A percentile compares a stretch with the other conserved stretches of the same genome.
These are phyloP conservation scores for Sarcophaga variegata DNA, from an alignment of 2,888 invertebrate genomes.

Conservation along the genomic window DNA sequence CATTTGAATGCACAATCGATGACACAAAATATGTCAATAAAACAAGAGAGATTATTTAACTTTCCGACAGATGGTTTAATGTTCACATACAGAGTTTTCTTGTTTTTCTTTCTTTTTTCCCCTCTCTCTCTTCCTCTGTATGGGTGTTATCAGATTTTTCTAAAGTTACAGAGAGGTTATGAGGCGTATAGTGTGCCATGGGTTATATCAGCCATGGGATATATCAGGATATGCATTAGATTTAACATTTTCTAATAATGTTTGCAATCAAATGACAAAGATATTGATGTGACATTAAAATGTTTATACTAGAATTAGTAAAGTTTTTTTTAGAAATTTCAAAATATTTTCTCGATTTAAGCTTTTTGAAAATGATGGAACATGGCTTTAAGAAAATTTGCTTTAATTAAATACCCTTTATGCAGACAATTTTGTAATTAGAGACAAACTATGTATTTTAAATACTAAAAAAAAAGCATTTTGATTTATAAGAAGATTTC, in stretches of 20 bases:
- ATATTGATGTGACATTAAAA: conserved; percentile 24
- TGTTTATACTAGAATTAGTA: too few species aligned
- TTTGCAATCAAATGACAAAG: conserved; percentile 41
- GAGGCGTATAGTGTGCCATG: background rate
- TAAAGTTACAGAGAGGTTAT: too few species aligned
- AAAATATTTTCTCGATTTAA: too few species aligned
- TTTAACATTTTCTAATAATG: conserved; percentile 44
- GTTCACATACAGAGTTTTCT: conserved; percentile 25
- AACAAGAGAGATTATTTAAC: conserved; percentile 60
- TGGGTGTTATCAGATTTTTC: background rate
- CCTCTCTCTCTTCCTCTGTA: background rate
- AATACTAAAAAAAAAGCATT: too few species aligned
- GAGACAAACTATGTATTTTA: too few species aligned
- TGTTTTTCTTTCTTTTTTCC: background rate
- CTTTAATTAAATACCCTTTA: too few species aligned
- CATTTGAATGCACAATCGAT: conserved; percentile 59
- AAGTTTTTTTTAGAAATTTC: too few species aligned
- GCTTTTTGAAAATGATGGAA: too few species aligned
- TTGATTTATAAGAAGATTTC: too few species aligned
- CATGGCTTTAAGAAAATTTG: too few species aligned
- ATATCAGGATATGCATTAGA: conserved; percentile 13
- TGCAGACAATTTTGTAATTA: too few species aligned
- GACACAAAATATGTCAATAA: conserved; percentile 64
- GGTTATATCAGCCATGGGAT: background rate
- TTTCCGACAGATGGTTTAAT: conserved; percentile 60